phyloP scores from a whole-genome alignment of 2,113 vertebrate species.

The Pelmatolapia mariae region DNA sequence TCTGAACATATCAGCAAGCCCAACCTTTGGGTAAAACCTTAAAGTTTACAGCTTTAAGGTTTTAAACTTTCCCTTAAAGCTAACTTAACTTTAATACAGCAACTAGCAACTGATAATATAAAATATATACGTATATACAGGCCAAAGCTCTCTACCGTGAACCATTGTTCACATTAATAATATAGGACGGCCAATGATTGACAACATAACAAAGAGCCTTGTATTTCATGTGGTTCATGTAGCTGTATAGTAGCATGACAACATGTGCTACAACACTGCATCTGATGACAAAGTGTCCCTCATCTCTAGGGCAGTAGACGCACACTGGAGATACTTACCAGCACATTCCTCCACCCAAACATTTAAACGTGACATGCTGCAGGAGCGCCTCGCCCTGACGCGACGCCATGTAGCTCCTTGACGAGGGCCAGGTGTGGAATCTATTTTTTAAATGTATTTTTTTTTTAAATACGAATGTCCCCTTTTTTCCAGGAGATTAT shows the following conservation, averaged over 20 bases:
- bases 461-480: conserved; percentile 26
- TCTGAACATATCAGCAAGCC: not conserved
- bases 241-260: not conserved
- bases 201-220: not conserved
- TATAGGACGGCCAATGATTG: not conserved
- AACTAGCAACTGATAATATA: not conserved
- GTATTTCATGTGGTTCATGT: not conserved
- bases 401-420: conserved; percentile 20
- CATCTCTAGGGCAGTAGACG: not conserved
- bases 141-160: not conserved
- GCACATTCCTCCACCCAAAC: conserved; percentile 74
- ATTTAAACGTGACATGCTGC: conserved; percentile 69
- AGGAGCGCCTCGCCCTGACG: conserved; percentile 62
- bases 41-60: not conserved
- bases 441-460: not conserved
- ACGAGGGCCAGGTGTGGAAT: conserved; percentile 72
- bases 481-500: conserved; percentile 6
- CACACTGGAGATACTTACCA: conserved; percentile 56
- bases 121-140: not conserved
- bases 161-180: not conserved
- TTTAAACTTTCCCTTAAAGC: not conserved
- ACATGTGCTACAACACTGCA: not conserved
- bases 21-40: not conserved
- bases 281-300: conserved; percentile 15
- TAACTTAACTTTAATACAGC: not conserved